Evolutionary conservation across 2,888 invertebrate species (phyloP), one percentile per base, ranked within the genome.

Genomic region (Metalampra italica): DNA sequence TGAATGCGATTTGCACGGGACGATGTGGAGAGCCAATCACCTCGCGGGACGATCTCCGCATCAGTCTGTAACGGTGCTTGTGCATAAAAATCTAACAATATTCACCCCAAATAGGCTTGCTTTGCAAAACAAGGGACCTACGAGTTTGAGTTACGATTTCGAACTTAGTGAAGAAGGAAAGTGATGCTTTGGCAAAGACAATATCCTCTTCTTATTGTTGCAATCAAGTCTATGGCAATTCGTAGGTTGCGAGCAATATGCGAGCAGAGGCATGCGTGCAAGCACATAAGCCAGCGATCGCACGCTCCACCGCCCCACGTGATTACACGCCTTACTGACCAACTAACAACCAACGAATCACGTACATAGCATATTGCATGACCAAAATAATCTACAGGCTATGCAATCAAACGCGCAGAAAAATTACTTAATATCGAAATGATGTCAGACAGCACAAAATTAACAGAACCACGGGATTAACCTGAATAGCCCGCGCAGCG

Each of bases 291-390:
- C 68, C 68, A 13, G 66, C 71, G 72, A 77, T 66, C 63, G 66
- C 68, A 78, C 78, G 82, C 66, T 77, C 60, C 68, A 65, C 66
- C 73, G 74, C 73, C 66, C 71, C 71, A 75, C 75, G 73, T 78
- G 75, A 84, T 83, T 79, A 78, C 71, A 79, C 72, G 80, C 68
- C 73, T 79, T 72, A 75, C 72, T 83, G 74, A 77, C 82, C 79
- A 75, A 81, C 77, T 77, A 78, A 78, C 69, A 68, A 74, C 68
- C 69, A 67, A 65, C 68, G 60, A 71, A 78, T 72, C 68, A 32
- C 15, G 11, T 38, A 22, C 36, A 44, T 36, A 44, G 15, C 11
- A 9, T 15, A 11, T 49, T 45, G 49, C 49, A 45, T 40, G 49
- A 45, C 45, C 42, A 15, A 36, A 42, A 36, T 41, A 49, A 41